Percentiles rank a stretch among this genome's conserved stretches.
Evolutionary conservation across 1,140 invertebrate genomes (phyloP).

Genomic region (Ruditapes philippinarum): DNA sequence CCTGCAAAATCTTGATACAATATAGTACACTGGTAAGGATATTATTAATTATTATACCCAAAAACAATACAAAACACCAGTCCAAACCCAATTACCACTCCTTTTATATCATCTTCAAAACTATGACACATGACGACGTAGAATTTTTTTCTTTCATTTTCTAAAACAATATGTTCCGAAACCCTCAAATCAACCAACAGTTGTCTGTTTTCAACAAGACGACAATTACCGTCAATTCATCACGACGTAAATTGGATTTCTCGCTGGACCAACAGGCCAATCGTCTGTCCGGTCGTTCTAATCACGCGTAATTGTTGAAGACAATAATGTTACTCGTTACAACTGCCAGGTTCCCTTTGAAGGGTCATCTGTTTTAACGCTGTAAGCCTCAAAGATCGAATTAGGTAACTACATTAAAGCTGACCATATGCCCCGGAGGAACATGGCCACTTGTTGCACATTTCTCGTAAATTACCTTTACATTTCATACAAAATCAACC

Average conservation of each 20-base stretch:
- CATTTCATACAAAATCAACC: background rate
- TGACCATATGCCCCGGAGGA: slow-evolving; percentile 58
- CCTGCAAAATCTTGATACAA: too few relatives aligned
- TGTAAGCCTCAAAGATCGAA: slow-evolving; percentile 23
- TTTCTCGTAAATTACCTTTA: too few relatives aligned
- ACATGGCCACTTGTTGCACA: slow-evolving; percentile 7
- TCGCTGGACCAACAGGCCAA: slow-evolving; percentile 42
- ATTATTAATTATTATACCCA: too few relatives aligned
- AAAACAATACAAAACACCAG: too few relatives aligned
- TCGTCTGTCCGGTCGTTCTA: slow-evolving; percentile 38
- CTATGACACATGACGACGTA: too few relatives aligned
- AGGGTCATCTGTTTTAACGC: slow-evolving; percentile 62
- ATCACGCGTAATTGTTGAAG: slow-evolving; percentile 54
- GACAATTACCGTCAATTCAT: slow-evolving; percentile 55
- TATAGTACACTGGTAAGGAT: too few relatives aligned
- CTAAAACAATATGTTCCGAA: slow-evolving; percentile 2
- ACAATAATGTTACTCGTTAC: slow-evolving; percentile 60
- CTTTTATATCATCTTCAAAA: too few relatives aligned
- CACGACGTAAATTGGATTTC: slow-evolving; percentile 58
- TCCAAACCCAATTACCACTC: too few relatives aligned
- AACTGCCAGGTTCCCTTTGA: slow-evolving; percentile 40
- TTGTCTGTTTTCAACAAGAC: slow-evolving; percentile 42
- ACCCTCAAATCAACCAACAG: background rate
- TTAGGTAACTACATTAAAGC: slow-evolving; percentile 45
- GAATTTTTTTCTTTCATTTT: too few relatives aligned